A percentile compares a stretch with the other conserved stretches of the same genome.
phyloP scores from a whole-genome alignment of 2,797 vertebrate genomes.

The Natrix natrix region DNA sequence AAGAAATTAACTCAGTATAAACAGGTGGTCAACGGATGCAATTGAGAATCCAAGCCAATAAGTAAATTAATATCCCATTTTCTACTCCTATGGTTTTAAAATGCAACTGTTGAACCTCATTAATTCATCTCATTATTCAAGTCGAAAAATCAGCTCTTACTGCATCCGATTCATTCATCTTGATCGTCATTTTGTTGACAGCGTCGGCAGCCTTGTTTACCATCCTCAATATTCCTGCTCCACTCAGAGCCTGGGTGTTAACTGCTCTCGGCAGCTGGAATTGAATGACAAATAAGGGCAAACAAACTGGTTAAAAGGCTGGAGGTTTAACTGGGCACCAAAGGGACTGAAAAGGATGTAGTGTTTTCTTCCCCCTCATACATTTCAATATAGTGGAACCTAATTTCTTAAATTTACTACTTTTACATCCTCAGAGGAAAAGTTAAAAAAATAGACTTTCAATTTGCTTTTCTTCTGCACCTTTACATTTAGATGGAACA shows the following conservation, averaged over 20 bases:
- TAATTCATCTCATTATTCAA: constrained; percentile 90
- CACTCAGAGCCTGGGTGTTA: constrained; percentile 97
- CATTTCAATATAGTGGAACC: constrained; percentile 80
- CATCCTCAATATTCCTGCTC: constrained; percentile 97
- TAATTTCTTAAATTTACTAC: constrained; percentile 83
- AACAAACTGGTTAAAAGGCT: constrained; percentile 86
- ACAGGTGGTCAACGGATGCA: constrained; percentile 69
- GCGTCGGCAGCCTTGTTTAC: constrained; percentile 98
- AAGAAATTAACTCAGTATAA: constrained; percentile 71
- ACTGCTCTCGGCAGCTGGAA: constrained; percentile 94
- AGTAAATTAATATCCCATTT: constrained; percentile 79
- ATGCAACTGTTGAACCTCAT: constrained; percentile 84
- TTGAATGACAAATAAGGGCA: constrained; percentile 94
- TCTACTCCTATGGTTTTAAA: constrained; percentile 75
- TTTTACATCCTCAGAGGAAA: constrained; percentile 82
- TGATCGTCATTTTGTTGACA: constrained; percentile 99
- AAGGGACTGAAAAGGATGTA: constrained; percentile 70
- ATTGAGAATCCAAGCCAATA: constrained; percentile 72
- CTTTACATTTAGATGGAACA: constrained; percentile 85
- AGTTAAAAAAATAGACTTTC: constrained; percentile 83
- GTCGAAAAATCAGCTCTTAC: constrained; percentile 90
- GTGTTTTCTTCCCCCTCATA: constrained; percentile 76
- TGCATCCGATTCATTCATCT: constrained; percentile 99
- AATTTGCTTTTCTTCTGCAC: constrained; percentile 76
- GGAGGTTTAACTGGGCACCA: constrained; percentile 77